Base-by-base conservation (phyloP, 2,888 invertebrate species). In the Piscicola geometra region DNA sequence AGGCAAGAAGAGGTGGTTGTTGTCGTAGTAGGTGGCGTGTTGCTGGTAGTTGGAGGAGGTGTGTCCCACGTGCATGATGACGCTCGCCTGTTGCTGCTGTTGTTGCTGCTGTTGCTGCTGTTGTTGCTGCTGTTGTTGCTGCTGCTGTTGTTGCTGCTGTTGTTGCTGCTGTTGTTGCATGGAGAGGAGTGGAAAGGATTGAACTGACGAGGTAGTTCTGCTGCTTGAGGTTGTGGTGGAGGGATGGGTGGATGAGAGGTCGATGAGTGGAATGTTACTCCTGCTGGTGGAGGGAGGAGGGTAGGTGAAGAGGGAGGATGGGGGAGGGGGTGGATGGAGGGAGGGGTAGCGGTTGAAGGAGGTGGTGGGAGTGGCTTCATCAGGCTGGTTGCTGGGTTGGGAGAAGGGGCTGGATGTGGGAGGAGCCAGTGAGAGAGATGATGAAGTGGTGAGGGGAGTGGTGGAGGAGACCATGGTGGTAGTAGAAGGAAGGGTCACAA, bases 1-100 rank as follows among this genome's bases (percentile, higher is more conserved):
- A 18, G 33, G 73, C 18, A 76, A 75, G 50, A 32, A 35, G 32
- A 52, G 47, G 25, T 67, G 75, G 33, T 68, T 67, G 69, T 75
- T 30, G 52, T 47, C 35, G 30, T 41, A 69, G 32, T 50, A 76
- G 70, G 56, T 73, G 64, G 60, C 76, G 32, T 73, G 52, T 30
- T 25, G 56, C 0, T 77, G 74, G 70, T 52, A 76, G 60, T 25
- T 56, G 25, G 78, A 76, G 60, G 3, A 18, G 30, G 78, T 70
- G 28, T 78, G 75, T 35, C 84, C 82, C 0, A 83, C 83, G 77
- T 84, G 84, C n/a, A 85, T 83, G 36, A 85, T 84, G 33, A 85
- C 84, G 78, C 85, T 84, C 18, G 83, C 78, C 28, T 71, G 76
- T 28, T 41, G 47, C 18, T 12, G 76, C 69, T 28, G 76, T 76